These are phyloP conservation scores for Saccopteryx bilineata DNA, from an alignment of 2,113 vertebrate genomes.

Conservation along the genomic window DNA sequence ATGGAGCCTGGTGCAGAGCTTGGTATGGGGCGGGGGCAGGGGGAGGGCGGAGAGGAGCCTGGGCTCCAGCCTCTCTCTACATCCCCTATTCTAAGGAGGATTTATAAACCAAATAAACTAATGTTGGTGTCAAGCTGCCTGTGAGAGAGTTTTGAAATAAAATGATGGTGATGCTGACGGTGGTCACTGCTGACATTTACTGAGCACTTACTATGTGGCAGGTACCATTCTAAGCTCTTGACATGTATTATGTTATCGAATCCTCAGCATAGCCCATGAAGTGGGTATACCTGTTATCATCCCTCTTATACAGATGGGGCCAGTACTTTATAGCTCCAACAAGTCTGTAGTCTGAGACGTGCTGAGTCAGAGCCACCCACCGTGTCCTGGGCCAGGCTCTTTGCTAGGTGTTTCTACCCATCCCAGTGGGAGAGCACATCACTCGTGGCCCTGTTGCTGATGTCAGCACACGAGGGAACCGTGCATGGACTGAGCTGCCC, in stretches of 20 bases:
- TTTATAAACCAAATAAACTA: accelerated
- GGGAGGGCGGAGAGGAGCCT: accelerated
- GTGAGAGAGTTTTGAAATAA: not conserved
- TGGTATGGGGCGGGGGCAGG: accelerated
- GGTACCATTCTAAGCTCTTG: not conserved
- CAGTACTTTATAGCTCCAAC: accelerated
- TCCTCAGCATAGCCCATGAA: accelerated
- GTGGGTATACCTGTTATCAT: accelerated
- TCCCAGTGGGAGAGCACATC: accelerated
- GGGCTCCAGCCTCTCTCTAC: not conserved
- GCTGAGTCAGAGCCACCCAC: not conserved
- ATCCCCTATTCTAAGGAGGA: not conserved
- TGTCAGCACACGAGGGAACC: accelerated
- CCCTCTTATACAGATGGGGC: too few species aligned
- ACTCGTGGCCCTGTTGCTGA: not conserved
- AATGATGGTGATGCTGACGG: accelerated
- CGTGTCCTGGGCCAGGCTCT: accelerated
- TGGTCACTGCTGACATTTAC: accelerated
- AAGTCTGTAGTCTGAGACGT: not conserved
- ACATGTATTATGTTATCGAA: accelerated
- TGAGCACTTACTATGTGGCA: accelerated
- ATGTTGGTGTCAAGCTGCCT: accelerated
- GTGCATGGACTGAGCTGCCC: accelerated
- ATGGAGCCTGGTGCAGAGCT: not conserved
- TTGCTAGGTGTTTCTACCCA: accelerated